These are phyloP conservation scores for Caenorhabditis inopinata DNA, from an alignment of 1,140 invertebrate genomes.

Conservation along the genomic window DNA sequence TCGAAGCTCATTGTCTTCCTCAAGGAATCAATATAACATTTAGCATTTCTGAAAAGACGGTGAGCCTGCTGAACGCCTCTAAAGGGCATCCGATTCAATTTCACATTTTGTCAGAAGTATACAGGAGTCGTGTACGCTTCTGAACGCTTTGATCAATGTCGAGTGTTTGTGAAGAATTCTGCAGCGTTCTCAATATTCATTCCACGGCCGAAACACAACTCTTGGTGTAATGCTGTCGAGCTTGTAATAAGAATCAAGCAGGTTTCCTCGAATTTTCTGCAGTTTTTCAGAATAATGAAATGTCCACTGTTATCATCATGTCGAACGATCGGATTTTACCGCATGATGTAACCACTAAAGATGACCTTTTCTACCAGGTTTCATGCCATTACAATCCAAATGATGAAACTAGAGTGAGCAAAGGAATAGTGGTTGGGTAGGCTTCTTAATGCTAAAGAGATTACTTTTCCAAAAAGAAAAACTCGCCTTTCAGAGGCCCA, in stretches of 20 bases:
- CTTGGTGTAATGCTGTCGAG: slow-evolving; percentile 41
- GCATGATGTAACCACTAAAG: slow-evolving; percentile 29
- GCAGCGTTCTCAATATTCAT: slow-evolving; percentile 36
- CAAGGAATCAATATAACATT: slow-evolving; percentile 43
- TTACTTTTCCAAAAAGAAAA: too few species aligned
- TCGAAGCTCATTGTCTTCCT: slow-evolving; percentile 21
- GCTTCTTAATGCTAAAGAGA: background rate
- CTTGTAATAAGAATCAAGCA: background rate
- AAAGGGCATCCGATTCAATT: background rate
- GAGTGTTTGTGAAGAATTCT: background rate
- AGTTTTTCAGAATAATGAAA: slow-evolving; percentile 7
- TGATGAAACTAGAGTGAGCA: slow-evolving; percentile 12
- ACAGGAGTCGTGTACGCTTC: slow-evolving; percentile 40
- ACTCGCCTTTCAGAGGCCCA: slow-evolving; percentile 9
- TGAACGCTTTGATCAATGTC: slow-evolving; percentile 38
- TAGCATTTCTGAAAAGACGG: background rate
- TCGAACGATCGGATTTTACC: slow-evolving; percentile 32
- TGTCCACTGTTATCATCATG: slow-evolving; percentile 34
- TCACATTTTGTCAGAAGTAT: slow-evolving; percentile 1
- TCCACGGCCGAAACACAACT: slow-evolving; percentile 35
- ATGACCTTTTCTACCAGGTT: slow-evolving; percentile 42
- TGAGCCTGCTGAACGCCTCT: background rate
- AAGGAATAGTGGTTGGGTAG: slow-evolving; percentile 37
- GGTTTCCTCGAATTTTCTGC: background rate
- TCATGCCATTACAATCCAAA: slow-evolving; percentile 34